Conservation (phyloP, 2,113 vertebrate genomes). For the Morone saxatilis region DNA sequence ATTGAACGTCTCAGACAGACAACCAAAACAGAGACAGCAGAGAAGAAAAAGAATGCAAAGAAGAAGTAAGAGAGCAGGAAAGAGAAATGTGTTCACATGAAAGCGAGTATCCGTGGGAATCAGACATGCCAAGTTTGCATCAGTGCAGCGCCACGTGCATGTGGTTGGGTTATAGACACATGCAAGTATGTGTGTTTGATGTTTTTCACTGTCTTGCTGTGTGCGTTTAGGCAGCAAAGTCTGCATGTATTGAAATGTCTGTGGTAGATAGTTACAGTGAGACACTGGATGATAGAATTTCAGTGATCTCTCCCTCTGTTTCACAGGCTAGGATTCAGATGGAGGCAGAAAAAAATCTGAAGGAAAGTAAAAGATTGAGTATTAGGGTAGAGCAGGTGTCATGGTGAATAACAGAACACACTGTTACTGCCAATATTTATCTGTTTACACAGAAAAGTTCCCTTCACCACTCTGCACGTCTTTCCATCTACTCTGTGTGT, state of each 20-base stretch:
- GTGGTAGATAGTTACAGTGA: neutral
- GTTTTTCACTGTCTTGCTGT: neutral
- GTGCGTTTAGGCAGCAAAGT: neutral
- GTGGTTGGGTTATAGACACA: slow-evolving; percentile 12
- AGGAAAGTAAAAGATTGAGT: neutral
- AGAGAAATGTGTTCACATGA: neutral
- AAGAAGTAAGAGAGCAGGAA: neutral
- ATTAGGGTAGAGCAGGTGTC: slow-evolving; percentile 45
- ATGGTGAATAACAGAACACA: slow-evolving; percentile 52
- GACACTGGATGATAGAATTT: slow-evolving; percentile 27
- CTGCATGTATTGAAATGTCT: slow-evolving; percentile 1
- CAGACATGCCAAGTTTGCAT: slow-evolving; percentile 22
- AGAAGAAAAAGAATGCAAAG: neutral
- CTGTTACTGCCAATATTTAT: slow-evolving; percentile 48
- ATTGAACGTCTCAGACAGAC: neutral
- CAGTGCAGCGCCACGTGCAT: neutral
- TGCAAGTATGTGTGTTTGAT: slow-evolving; percentile 13
- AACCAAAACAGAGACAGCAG: neutral
- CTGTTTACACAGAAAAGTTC: slow-evolving; percentile 44
- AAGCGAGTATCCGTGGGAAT: slow-evolving; percentile 12
- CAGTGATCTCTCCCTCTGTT: slow-evolving; percentile 14
- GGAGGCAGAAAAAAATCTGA: neutral
- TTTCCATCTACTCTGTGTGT: slow-evolving; percentile 17
- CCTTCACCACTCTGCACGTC: neutral
- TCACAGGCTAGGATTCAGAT: neutral